Conservation (phyloP, 2,797 vertebrate genomes). For the Esox lucius region DNA sequence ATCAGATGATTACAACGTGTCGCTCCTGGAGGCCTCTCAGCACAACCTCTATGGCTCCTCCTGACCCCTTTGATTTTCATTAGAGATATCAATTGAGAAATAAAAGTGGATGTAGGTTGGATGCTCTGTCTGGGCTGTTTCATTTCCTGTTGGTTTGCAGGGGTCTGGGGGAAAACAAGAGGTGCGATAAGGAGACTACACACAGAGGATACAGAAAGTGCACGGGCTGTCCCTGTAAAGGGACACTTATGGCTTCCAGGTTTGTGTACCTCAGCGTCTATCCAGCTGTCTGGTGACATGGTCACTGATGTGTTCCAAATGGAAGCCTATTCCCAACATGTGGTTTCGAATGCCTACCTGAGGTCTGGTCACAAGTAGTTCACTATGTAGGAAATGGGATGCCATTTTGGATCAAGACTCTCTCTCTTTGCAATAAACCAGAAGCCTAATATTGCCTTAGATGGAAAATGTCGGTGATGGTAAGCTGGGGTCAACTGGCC, state of each 20-base stretch:
- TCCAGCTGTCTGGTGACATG: constrained; percentile 18
- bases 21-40: constrained; percentile 41
- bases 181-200: constrained; percentile 33
- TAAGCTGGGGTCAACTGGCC: neutral
- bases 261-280: neutral
- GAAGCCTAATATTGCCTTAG: neutral
- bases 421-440: neutral
- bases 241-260: too few species aligned
- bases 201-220: constrained; percentile 4
- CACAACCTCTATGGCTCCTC: neutral
- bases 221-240: too few species aligned
- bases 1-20: constrained; percentile 51
- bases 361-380: neutral
- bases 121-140: constrained; percentile 40
- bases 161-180: constrained; percentile 32
- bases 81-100: constrained; percentile 58
- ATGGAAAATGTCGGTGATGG: neutral
- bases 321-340: neutral
- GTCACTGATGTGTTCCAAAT: neutral
- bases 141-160: constrained; percentile 57
- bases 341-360: neutral
- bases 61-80: constrained; percentile 58
- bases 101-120: constrained; percentile 47
- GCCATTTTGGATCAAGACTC: neutral
- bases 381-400: neutral